A percentile compares a stretch with the other conserved stretches of the same genome.
Conservation (phyloP, 2,113 vertebrate genomes). For the Heptranchias perlo region DNA sequence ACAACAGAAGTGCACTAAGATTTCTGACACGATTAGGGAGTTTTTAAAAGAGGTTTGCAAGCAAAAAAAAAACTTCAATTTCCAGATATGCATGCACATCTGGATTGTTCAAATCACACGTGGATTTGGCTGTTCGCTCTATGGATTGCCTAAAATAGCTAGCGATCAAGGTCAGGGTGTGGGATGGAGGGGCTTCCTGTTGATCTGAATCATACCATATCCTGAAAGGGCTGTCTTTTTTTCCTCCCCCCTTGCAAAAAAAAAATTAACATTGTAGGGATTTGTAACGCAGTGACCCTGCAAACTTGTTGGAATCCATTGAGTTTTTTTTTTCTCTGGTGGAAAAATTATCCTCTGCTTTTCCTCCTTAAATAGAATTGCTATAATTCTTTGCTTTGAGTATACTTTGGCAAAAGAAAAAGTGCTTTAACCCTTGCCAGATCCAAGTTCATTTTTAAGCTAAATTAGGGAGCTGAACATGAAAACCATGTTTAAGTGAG, state of each 20-base stretch:
- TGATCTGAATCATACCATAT: neutral
- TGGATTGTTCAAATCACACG: neutral
- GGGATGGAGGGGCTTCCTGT: constrained; percentile 11
- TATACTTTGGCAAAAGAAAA: neutral
- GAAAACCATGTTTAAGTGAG: no score
- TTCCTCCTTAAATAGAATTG: neutral
- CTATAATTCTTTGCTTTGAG: neutral
- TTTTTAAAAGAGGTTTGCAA: neutral
- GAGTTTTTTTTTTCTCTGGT: neutral
- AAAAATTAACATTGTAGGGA: neutral
- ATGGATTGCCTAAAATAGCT: neutral
- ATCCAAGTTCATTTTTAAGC: neutral
- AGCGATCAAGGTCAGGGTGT: neutral
- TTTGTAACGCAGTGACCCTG: neutral
- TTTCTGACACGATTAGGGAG: neutral
- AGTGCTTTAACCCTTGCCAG: neutral
- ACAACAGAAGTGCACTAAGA: neutral
- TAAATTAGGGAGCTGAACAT: no score
- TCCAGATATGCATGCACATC: neutral
- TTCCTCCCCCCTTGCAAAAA: neutral
- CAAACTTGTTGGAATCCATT: neutral
- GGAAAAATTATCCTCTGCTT: neutral
- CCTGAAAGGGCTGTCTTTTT: neutral
- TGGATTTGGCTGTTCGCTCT: neutral
- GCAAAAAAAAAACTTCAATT: neutral